These are phyloP conservation scores for Agrypnia vestita DNA, from an alignment of 1,140 invertebrate genomes.

Conservation along the genomic window DNA sequence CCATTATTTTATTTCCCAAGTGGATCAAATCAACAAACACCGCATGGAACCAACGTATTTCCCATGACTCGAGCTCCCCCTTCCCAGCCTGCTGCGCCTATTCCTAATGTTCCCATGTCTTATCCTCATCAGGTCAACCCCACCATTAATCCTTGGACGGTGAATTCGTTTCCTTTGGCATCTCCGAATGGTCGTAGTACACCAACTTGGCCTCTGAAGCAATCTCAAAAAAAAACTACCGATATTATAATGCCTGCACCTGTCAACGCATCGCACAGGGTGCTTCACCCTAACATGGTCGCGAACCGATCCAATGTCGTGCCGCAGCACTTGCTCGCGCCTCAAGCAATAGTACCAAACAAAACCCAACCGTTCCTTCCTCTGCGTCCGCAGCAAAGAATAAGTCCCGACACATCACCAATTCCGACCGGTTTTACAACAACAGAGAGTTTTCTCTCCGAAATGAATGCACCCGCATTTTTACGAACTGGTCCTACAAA, in stretches of 20 bases:
- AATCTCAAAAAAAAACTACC: constrained; percentile 52
- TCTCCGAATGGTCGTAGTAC: constrained; percentile 58
- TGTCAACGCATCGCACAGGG: constrained; percentile 18
- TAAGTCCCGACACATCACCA: constrained; percentile 54
- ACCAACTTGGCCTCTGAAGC: constrained; percentile 55
- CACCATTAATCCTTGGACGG: constrained; percentile 54
- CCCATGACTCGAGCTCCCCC: constrained; percentile 48
- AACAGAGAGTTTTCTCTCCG: constrained; percentile 49
- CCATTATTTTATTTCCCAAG: constrained; percentile 49
- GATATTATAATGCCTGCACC: constrained; percentile 36
- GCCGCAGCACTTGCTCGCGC: constrained; percentile 39
- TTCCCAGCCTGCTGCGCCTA: constrained; percentile 42
- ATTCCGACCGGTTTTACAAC: constrained; percentile 41
- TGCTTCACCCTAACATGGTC: constrained; percentile 41
- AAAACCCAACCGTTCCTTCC: constrained; percentile 55
- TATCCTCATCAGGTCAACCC: constrained; percentile 51
- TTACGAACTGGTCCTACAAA: constrained; percentile 50
- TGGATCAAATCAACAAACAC: constrained; percentile 54
- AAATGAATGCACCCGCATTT: constrained; percentile 49
- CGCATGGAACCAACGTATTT: constrained; percentile 60
- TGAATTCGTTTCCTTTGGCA: constrained; percentile 53
- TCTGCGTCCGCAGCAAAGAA: constrained; percentile 50
- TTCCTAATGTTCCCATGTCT: constrained; percentile 59
- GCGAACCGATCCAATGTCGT: constrained; percentile 34
- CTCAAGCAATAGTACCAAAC: constrained; percentile 51